A percentile compares a stretch with the other conserved stretches of the same genome.
Conservation (phyloP, 2,888 invertebrate species). For the Hypomecis atomaria region DNA sequence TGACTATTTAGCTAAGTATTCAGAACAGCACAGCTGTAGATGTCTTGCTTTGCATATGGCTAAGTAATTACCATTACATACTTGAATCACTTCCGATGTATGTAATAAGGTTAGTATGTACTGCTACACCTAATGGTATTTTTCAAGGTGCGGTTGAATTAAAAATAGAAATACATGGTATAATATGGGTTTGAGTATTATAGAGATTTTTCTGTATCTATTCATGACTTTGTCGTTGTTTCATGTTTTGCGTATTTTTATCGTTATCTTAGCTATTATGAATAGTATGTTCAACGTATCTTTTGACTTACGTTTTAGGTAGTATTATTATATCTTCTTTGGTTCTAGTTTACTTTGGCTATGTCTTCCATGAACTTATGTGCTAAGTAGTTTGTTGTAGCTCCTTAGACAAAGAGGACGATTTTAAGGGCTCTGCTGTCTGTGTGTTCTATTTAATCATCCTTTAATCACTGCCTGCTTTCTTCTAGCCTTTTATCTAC, state of each 20-base stretch:
- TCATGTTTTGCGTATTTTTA: not conserved
- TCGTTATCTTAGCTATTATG: no score
- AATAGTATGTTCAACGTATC: no score
- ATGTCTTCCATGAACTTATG: no score
- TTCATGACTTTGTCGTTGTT: not conserved
- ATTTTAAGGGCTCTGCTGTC: no score
- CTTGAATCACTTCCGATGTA: slow-evolving; percentile 35
- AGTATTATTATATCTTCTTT: no score
- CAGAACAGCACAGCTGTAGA: slow-evolving; percentile 34
- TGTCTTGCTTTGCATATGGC: slow-evolving; percentile 22
- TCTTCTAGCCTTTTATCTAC: no score
- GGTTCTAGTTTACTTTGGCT: no score
- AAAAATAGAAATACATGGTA: not conserved
- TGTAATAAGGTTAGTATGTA: slow-evolving; percentile 11
- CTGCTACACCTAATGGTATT: slow-evolving; percentile 6
- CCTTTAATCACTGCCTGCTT: no score
- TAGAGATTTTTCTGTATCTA: slow-evolving; percentile 5
- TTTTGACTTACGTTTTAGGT: no score
- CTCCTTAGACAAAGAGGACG: no score
- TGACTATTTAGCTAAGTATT: slow-evolving; percentile 26
- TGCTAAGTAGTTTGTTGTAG: no score
- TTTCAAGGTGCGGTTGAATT: slow-evolving; percentile 9
- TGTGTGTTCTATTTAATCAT: no score
- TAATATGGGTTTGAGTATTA: not conserved
- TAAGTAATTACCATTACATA: slow-evolving; percentile 33